Conservation (phyloP, 53 echinoderm and acorn worm genomes). For the Crossaster papposus region DNA sequence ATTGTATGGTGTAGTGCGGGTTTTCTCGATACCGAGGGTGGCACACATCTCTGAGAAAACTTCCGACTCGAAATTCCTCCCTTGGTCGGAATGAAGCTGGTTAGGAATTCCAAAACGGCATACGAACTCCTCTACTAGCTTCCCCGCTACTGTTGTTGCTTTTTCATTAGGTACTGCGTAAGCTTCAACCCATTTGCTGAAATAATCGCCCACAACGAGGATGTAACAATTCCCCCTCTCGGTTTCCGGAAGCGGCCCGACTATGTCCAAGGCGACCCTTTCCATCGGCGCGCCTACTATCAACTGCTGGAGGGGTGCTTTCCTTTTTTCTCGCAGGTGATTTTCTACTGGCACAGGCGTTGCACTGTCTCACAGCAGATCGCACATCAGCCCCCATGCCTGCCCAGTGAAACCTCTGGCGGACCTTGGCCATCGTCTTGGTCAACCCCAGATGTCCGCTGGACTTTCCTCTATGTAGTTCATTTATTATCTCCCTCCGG, state of each 20-base stretch:
- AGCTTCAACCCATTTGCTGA: slow-evolving; percentile 49
- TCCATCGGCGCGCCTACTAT: slow-evolving; percentile 26
- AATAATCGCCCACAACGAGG: slow-evolving; percentile 47
- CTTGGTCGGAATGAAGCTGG: too few relatives aligned
- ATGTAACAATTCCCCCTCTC: slow-evolving; percentile 43
- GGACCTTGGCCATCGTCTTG: slow-evolving; percentile 33
- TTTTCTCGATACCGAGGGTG: too few relatives aligned
- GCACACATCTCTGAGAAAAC: too few relatives aligned
- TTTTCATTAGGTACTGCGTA: slow-evolving; percentile 19
- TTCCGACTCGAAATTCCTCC: too few relatives aligned
- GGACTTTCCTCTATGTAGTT: slow-evolving; percentile 37
- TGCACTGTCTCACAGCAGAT: slow-evolving; percentile 35
- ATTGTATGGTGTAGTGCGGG: too few relatives aligned
- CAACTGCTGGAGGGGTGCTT: slow-evolving; percentile 44
- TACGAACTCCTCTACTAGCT: background rate
- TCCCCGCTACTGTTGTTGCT: slow-evolving; percentile 26
- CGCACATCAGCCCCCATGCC: slow-evolving; percentile 16
- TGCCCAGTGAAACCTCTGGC: slow-evolving; percentile 37
- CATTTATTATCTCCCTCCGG: slow-evolving; percentile 4
- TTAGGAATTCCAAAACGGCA: background rate
- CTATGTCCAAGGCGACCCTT: slow-evolving; percentile 43
- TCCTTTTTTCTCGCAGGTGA: slow-evolving; percentile 30
- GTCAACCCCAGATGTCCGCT: slow-evolving; percentile 30
- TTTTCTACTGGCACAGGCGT: slow-evolving; percentile 43
- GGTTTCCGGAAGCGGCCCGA: slow-evolving; percentile 42